These are phyloP conservation scores for Micromussa lordhowensis DNA, from an alignment of 92 coral and sea anemone genomes.

Conservation along the genomic window DNA sequence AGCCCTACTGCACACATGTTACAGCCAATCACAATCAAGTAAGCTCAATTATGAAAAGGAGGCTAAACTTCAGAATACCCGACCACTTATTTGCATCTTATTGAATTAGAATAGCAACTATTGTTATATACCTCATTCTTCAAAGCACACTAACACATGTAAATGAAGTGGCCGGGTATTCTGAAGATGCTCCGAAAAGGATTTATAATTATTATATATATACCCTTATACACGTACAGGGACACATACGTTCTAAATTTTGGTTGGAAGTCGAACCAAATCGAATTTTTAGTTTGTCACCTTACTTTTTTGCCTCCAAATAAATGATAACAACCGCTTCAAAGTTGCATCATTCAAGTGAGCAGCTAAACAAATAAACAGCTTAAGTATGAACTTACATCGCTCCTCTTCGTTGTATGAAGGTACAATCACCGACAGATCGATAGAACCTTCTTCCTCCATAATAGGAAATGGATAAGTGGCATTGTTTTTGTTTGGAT, in stretches of 20 bases:
- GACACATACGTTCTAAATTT: not conserved
- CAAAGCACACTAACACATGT: too few relatives aligned
- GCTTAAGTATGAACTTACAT: slow-evolving; percentile 64
- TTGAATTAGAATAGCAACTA: too few relatives aligned
- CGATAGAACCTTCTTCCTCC: slow-evolving; percentile 92
- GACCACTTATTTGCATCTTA: too few relatives aligned
- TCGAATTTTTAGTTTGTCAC: not conserved
- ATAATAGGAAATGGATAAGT: slow-evolving; percentile 91
- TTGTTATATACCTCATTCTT: too few relatives aligned
- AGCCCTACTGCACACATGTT: not conserved
- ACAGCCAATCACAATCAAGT: not conserved
- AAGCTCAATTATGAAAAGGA: too few relatives aligned
- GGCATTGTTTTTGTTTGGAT: slow-evolving; percentile 91
- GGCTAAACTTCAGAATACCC: too few relatives aligned
- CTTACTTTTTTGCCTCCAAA: not conserved
- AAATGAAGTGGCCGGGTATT: too few relatives aligned
- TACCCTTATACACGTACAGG: too few relatives aligned
- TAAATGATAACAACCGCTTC: slow-evolving; percentile 1
- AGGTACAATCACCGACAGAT: slow-evolving; percentile 89
- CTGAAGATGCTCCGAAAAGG: too few relatives aligned
- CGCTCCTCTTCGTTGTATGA: slow-evolving; percentile 96
- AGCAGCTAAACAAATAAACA: slow-evolving; percentile 26
- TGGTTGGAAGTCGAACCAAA: not conserved
- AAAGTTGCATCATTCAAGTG: slow-evolving; percentile 1
- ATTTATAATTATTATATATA: too few relatives aligned